Percentiles rank a stretch among this genome's conserved stretches.
These are phyloP conservation scores for Diabrotica virgifera DNA, from an alignment of 1,140 invertebrate species.

Conservation along the genomic window DNA sequence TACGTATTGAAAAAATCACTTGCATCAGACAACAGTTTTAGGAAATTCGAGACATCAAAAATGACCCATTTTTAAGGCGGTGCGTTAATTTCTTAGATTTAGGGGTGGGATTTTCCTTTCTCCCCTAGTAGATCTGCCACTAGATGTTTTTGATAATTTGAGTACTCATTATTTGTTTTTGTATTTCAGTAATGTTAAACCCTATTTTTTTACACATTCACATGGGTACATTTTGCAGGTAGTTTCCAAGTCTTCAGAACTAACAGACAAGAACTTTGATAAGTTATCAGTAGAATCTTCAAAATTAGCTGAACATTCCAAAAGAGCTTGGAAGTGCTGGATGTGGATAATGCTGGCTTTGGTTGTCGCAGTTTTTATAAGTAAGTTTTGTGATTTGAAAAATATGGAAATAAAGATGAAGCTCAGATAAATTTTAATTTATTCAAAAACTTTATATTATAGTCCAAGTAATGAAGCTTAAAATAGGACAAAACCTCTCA, in stretches of 20 bases:
- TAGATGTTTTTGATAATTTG: not conserved
- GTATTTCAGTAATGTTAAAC: not conserved
- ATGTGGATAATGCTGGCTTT: slow-evolving; percentile 85
- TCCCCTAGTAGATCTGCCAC: not conserved
- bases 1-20: too few species aligned
- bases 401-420: too few species aligned
- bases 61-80: too few species aligned
- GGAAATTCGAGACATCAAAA: too few species aligned
- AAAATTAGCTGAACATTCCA: slow-evolving; percentile 79
- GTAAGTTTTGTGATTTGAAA: slow-evolving; percentile 54
- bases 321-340: slow-evolving; percentile 89
- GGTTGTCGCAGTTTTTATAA: slow-evolving; percentile 83
- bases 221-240: slow-evolving; percentile 47
- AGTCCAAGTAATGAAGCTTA: too few species aligned
- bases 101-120: too few species aligned
- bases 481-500: too few species aligned
- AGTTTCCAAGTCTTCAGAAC: slow-evolving; percentile 69
- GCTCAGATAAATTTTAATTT: too few species aligned
- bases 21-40: too few species aligned
- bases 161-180: not conserved
- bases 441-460: too few species aligned
- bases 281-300: slow-evolving; percentile 78
- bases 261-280: slow-evolving; percentile 74
- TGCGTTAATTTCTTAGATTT: too few species aligned
- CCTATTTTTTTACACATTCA: not conserved